These are phyloP conservation scores for Alexandromys fortis DNA, from an alignment of 2,113 vertebrate species.

Conservation along the genomic window DNA sequence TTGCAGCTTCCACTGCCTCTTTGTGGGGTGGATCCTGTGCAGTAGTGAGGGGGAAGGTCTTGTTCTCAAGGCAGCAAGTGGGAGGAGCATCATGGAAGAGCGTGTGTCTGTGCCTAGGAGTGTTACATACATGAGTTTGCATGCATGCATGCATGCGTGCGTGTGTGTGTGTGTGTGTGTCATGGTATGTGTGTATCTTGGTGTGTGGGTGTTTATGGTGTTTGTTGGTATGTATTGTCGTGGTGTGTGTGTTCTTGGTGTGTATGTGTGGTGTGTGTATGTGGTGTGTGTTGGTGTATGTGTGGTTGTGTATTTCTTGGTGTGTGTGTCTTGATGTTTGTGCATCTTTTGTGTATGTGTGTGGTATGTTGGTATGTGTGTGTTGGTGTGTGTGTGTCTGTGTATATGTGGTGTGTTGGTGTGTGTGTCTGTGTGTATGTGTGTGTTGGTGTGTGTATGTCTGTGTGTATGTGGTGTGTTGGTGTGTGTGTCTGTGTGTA, in stretches of 20 bases:
- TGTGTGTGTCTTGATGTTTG: too few species aligned
- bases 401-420: too few species aligned
- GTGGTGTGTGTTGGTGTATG: too few species aligned
- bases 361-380: too few species aligned
- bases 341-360: too few species aligned
- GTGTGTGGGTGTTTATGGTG: not conserved
- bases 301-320: too few species aligned
- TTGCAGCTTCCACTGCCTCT: not conserved
- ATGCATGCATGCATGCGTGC: fast-evolving
- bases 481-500: not conserved
- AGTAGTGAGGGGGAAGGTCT: fast-evolving
- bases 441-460: not conserved
- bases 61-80: not conserved
- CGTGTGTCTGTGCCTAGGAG: not conserved
- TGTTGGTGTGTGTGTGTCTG: not conserved
- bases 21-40: fast-evolving
- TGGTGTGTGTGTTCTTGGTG: not conserved
- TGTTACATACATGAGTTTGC: not conserved
- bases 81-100: not conserved
- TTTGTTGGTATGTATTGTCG: not conserved
- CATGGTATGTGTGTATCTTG: too few species aligned
- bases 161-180: too few species aligned
- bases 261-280: not conserved
- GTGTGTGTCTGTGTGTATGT: fast-evolving
- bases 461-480: too few species aligned